A percentile compares a stretch with the other conserved stretches of the same genome.
These are phyloP conservation scores for Catostomus latipinnis DNA, from an alignment of 2,797 vertebrate genomes.

Conservation along the genomic window DNA sequence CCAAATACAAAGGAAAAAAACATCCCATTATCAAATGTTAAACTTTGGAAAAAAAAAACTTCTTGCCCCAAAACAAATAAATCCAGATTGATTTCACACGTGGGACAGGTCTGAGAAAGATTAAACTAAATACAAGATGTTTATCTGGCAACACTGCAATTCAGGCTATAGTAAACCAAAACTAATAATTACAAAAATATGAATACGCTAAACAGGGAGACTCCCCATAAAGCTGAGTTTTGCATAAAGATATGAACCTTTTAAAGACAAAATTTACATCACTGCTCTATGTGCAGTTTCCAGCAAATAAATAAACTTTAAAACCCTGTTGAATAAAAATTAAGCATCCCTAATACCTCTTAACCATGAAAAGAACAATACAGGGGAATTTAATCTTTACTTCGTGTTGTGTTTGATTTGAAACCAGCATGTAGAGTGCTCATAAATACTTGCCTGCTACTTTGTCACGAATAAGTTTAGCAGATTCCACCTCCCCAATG, in stretches of 20 bases:
- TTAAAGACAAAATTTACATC: not conserved
- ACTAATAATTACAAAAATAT: not conserved
- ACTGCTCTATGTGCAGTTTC: not conserved
- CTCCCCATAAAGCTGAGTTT: not conserved
- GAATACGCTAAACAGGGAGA: not conserved
- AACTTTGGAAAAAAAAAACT: constrained; percentile 72
- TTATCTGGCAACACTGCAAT: constrained; percentile 1
- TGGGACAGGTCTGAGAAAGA: constrained; percentile 9
- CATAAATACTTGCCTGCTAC: constrained; percentile 87
- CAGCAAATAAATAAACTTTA: not conserved
- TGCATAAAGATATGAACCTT: not conserved
- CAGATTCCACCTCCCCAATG: constrained; percentile 96
- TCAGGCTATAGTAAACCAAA: constrained; percentile 7
- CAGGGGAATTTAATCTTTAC: too few species aligned
- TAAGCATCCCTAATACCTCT: too few species aligned
- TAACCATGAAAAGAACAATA: constrained; percentile 1
- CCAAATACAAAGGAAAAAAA: constrained; percentile 80
- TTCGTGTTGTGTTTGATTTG: not conserved
- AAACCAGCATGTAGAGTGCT: not conserved
- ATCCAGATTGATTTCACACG: constrained; percentile 6
- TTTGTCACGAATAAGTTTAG: constrained; percentile 98
- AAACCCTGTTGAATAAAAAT: constrained; percentile 10
- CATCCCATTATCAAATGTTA: constrained; percentile 60
- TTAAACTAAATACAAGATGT: not conserved
- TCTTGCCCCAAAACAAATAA: constrained; percentile 64